Evolutionary conservation across 2,888 invertebrate genomes (phyloP), one percentile per base, ranked within the genome.

Genomic region (Pammene fasciana): DNA sequence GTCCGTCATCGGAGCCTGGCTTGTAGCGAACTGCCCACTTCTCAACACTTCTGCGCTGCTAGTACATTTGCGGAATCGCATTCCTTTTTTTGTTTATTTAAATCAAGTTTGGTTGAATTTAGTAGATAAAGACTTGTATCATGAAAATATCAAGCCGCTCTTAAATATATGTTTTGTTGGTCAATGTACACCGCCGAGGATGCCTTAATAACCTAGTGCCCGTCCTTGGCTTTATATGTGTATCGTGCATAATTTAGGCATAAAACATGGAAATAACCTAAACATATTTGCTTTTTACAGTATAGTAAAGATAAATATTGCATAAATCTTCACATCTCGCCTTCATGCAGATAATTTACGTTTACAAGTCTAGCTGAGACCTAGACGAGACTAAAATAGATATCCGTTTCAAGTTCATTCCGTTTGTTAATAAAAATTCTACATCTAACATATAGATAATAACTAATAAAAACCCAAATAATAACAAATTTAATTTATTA

Each of bases 1-100:
- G 38, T 68, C 68, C 26, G 65, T 68, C 65, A 26, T 26, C 68
- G 18, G 6, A 0, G 5, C 34, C 68, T 65, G 68, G 65, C 45
- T 65, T 41, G 45, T 61, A 16, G 46, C 67, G 14, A 34, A 43
- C 52, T 43, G 50, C 50, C 14, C 18, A 41, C 43, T 59, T 52
- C 68, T 68, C 59, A 54, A 11, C 59, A 65, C 38, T 59, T 38
- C 52, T 52, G 65, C 50, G 59, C 64, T 45, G 36, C 56, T 57
- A 13, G 62, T 64, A 56, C 41, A 52, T 50, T 65, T 41, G n/a
- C 45, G 45, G 48, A 38, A 38, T 13, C 68, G 14, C 36, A 52
- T 59, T 56, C 56, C 36, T 55, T 46, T 11, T 26, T 38, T 64
- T 36, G 43, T 36, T 38, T 9, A 64, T 46, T 18, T 13, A 2